These are phyloP conservation scores for Dryobota labecula DNA, from an alignment of 2,888 invertebrate species.

Conservation along the genomic window DNA sequence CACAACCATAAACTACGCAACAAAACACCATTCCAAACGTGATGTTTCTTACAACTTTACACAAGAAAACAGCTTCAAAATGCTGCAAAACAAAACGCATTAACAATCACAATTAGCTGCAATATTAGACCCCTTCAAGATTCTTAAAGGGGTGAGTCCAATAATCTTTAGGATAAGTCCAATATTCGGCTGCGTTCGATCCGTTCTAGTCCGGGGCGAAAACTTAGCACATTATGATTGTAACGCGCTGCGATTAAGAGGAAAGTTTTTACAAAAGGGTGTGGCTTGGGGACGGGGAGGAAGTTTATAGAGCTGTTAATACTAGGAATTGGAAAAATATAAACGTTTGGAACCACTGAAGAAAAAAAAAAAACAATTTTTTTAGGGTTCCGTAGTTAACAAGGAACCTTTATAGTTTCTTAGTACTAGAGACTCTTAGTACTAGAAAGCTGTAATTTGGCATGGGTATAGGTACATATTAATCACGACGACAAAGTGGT, in stretches of 20 bases:
- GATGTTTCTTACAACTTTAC: neutral
- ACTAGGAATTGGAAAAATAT: neutral
- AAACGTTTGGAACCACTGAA: neutral
- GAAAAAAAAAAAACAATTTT: neutral
- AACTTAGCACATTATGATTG: conserved; percentile 86
- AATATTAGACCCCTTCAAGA: conserved; percentile 48
- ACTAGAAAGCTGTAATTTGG: no score
- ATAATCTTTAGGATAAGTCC: conserved; percentile 46
- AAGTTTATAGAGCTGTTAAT: conserved; percentile 74
- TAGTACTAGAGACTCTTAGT: no score
- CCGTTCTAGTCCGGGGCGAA: conserved; percentile 76
- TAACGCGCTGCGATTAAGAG: conserved; percentile 87
- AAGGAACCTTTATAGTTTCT: no score
- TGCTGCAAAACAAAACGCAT: conserved; percentile 53
- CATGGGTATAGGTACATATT: no score
- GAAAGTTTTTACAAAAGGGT: conserved; percentile 87
- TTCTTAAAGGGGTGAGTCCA: conserved; percentile 42
- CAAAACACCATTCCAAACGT: conserved; percentile 10
- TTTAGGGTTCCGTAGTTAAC: no score
- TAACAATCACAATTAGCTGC: conserved; percentile 56
- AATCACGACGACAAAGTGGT: no score
- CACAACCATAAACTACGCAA: neutral
- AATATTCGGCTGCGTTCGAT: conserved; percentile 49
- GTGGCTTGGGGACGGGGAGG: conserved; percentile 69
- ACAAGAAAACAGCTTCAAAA: conserved; percentile 30